Evolutionary conservation across 2,113 vertebrate species (phyloP), one percentile per base, ranked within the genome.

Genomic region (Mustela lutreola): DNA sequence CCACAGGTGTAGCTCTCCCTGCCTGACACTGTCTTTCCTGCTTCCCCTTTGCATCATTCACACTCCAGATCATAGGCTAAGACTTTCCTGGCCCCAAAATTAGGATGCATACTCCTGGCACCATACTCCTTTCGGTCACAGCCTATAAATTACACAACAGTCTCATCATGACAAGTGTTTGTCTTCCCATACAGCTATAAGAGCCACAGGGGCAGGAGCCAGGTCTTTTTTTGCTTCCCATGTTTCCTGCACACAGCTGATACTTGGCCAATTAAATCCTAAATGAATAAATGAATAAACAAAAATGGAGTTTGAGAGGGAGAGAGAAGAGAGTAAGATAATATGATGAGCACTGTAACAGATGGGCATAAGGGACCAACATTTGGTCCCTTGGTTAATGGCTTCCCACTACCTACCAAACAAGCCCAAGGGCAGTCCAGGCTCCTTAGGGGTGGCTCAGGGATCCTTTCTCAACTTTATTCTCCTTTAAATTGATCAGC

Each of bases 271-370:
- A 93, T 89, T 48, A 73, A 71, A 83, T 79, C 53, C 78, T 88
- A 36, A 91, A 73, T 63, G 62, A 91, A 95, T 50, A 75, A 93
- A 96, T 48, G 45, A 90, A 94, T 79, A 58, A 89, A 89, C 56
- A 79, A 96, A 96, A 83, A 56, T 45, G 12, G 4, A 96, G n/a
- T 58, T 58, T 81, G 81, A 79, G 42, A 39, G n/a, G 84, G 67
- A 96, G 28, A 94, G 22, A 81, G 42, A 36, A 39, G 39, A 86
- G 60, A 82, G 58, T 19, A 78, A 95, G 53, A 79, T 75, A 83
- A 65, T 56, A 36, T 80, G 58, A 53, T 60, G 80, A 96, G 21
- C 15, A 60, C 28, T 79, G 36, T 48, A 67, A 88, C 4, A 22
- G 63, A 92, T 21, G 33, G 16, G 28, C 15, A 71, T 6, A 53